Conservation (phyloP, 1,140 invertebrate genomes). For the Pseudomyrmex flavicornis region DNA sequence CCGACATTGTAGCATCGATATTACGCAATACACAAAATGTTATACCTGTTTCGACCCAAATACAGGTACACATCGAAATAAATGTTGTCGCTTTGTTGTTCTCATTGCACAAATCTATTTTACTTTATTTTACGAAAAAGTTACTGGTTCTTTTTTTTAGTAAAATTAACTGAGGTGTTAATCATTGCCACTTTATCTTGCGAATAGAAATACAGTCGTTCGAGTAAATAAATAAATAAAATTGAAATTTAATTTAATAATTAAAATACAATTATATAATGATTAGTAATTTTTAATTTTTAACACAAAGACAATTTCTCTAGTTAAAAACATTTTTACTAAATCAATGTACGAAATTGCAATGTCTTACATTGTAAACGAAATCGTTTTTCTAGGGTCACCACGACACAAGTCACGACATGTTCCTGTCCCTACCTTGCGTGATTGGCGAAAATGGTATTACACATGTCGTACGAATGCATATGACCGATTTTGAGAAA, state of each 20-base stretch:
- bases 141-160: too few species aligned
- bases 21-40: conserved; percentile 85
- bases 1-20: conserved; percentile 84
- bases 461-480: conserved; percentile 86
- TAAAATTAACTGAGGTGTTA: not conserved
- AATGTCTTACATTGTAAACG: not conserved
- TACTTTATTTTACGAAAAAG: too few species aligned
- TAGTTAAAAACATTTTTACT: not conserved
- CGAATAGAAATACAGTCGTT: too few species aligned
- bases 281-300: too few species aligned
- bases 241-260: not conserved
- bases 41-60: conserved; percentile 86
- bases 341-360: not conserved
- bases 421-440: conserved; percentile 87
- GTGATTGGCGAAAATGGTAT: conserved; percentile 86
- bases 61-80: conserved; percentile 82
- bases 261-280: not conserved
- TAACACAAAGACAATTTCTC: too few species aligned
- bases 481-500: conserved; percentile 85
- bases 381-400: conserved; percentile 83
- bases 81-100: not conserved
- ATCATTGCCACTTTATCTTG: too few species aligned
- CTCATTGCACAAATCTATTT: not conserved
- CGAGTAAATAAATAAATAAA: not conserved
- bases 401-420: conserved; percentile 86